Conservation (phyloP, 2,797 vertebrate genomes). For the Euphonia xanthogaster region DNA sequence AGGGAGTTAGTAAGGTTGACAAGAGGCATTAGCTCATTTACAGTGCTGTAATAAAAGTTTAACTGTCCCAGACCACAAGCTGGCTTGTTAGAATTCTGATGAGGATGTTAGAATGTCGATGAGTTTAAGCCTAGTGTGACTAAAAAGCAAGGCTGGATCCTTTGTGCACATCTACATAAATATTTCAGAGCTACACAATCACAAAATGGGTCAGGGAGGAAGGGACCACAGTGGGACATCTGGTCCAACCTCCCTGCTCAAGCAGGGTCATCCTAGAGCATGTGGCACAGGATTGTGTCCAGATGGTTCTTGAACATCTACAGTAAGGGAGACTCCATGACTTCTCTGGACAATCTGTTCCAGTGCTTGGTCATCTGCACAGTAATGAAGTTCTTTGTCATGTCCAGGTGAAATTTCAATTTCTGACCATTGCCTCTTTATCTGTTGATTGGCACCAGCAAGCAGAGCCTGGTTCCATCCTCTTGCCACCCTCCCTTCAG, state of each 20-base stretch:
- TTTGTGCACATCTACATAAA: background rate
- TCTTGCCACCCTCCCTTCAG: background rate
- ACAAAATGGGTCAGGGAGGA: background rate
- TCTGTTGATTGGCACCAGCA: background rate
- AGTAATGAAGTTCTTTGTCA: background rate
- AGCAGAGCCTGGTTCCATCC: background rate
- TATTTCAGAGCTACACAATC: background rate
- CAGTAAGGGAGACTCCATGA: background rate
- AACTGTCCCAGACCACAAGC: background rate
- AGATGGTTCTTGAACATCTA: background rate
- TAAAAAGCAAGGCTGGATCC: background rate
- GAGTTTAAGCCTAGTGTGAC: background rate
- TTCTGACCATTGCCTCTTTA: background rate
- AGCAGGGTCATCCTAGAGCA: background rate
- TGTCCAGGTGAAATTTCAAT: background rate
- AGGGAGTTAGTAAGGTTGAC: background rate
- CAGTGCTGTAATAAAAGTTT: background rate
- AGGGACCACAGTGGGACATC: background rate
- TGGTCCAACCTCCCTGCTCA: background rate
- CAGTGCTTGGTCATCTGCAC: background rate
- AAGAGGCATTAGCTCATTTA: background rate
- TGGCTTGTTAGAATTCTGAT: background rate
- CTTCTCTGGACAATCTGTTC: background rate
- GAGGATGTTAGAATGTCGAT: background rate
- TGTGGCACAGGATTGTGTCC: background rate